Percentiles rank a stretch among this genome's conserved stretches.
phyloP scores from a whole-genome alignment of 2,797 vertebrate genomes.

The Acipenser ruthenus region DNA sequence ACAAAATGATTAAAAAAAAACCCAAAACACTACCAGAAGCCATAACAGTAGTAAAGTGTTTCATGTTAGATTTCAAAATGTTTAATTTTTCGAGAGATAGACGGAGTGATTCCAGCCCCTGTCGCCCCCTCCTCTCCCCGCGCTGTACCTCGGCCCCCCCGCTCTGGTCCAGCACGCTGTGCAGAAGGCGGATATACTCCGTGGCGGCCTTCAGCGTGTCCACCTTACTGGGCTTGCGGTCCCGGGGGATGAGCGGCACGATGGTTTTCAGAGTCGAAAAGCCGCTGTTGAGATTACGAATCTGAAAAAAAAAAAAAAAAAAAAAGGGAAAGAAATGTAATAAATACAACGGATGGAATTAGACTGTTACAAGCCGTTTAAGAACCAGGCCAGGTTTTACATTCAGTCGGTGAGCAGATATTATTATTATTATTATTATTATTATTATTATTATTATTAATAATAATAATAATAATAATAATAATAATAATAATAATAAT shows the following conservation, averaged over 20 bases:
- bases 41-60: too few species aligned
- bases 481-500: too few species aligned
- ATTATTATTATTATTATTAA: too few species aligned
- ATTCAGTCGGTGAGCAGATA: neutral
- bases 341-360: neutral
- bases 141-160: neutral
- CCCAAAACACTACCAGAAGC: too few species aligned
- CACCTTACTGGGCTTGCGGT: conserved; percentile 84
- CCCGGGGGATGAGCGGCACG: conserved; percentile 75
- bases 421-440: too few species aligned
- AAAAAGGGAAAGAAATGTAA: neutral
- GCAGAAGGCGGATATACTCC: conserved; percentile 77
- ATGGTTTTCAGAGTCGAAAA: conserved; percentile 78
- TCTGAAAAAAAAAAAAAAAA: conserved; percentile 46
- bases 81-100: too few species aligned
- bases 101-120: neutral
- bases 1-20: too few species aligned
- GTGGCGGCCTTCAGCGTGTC: conserved; percentile 79
- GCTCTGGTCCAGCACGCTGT: conserved; percentile 14
- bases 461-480: too few species aligned
- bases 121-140: too few species aligned
- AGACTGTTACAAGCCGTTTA: too few species aligned
- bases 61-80: too few species aligned
- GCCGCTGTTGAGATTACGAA: conserved; percentile 81
- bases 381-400: too few species aligned